Conservation (phyloP, 2,888 invertebrate species). For the Papilio protenor region DNA sequence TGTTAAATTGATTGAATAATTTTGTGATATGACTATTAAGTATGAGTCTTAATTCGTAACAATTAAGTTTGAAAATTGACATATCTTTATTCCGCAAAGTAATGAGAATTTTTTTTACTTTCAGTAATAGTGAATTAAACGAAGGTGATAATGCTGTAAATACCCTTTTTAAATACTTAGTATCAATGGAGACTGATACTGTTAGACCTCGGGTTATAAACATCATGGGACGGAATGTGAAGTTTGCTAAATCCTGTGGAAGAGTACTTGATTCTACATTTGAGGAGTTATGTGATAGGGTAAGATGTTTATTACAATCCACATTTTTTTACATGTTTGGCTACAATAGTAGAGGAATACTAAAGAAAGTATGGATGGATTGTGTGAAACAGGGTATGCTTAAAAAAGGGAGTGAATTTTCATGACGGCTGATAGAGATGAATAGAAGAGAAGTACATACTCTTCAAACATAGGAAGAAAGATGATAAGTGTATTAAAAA, state of each 20-base stretch:
- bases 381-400: too few relatives aligned
- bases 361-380: too few relatives aligned
- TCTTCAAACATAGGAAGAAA: too few relatives aligned
- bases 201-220: slow-evolving; percentile 93
- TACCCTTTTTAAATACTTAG: slow-evolving; percentile 93
- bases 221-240: slow-evolving; percentile 95
- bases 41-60: background rate
- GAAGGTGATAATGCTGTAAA: slow-evolving; percentile 87
- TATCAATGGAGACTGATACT: slow-evolving; percentile 95
- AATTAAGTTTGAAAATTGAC: background rate
- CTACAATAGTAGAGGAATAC: too few relatives aligned
- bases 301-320: slow-evolving; percentile 67
- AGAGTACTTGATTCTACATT: slow-evolving; percentile 95
- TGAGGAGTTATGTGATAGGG: slow-evolving; percentile 95
- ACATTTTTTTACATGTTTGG: too few relatives aligned
- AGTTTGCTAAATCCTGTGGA: slow-evolving; percentile 95
- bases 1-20: background rate
- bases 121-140: slow-evolving; percentile 86
- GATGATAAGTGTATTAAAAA: too few relatives aligned
- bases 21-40: background rate
- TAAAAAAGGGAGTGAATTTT: too few relatives aligned
- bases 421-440: too few relatives aligned
- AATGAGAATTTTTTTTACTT: background rate
- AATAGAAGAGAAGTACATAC: too few relatives aligned
- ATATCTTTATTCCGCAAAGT: background rate